Evolutionary conservation across 2,113 vertebrate species (phyloP).

Genomic region (Hiodon alosoides): DNA sequence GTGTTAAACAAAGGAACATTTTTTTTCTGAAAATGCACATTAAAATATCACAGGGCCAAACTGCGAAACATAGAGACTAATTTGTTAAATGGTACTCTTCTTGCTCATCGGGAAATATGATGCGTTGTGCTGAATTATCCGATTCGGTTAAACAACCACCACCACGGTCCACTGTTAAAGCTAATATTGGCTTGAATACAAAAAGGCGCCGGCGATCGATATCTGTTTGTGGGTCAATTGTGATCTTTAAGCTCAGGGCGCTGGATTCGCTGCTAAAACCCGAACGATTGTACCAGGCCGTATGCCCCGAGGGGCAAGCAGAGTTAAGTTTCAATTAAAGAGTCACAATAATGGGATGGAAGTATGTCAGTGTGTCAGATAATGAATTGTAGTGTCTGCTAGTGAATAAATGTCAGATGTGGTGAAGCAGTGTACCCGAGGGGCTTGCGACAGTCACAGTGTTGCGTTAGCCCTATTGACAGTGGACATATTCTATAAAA

Average conservation of each 20-base stretch:
- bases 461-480: neutral
- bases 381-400: slow-evolving; percentile 15
- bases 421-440: slow-evolving; percentile 12
- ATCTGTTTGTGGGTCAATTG: slow-evolving; percentile 51
- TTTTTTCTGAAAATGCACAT: neutral
- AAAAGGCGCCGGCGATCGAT: slow-evolving; percentile 22
- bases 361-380: slow-evolving; percentile 23
- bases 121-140: no score
- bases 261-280: slow-evolving; percentile 2
- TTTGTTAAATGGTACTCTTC: no score
- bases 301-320: slow-evolving; percentile 24
- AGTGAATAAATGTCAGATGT: neutral
- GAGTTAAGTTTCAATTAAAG: slow-evolving; percentile 28
- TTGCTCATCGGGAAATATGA: no score
- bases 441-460: neutral
- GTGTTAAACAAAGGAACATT: neutral
- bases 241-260: slow-evolving; percentile 44
- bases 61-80: no score
- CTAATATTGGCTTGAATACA: slow-evolving; percentile 31
- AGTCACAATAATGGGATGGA: slow-evolving; percentile 16
- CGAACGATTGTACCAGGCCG: neutral
- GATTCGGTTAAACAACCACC: no score
- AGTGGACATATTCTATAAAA: neutral
- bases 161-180: no score
- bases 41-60: no score